Evolutionary conservation across 2,113 vertebrate genomes (phyloP).

Genomic region (Cyprinus carpio): DNA sequence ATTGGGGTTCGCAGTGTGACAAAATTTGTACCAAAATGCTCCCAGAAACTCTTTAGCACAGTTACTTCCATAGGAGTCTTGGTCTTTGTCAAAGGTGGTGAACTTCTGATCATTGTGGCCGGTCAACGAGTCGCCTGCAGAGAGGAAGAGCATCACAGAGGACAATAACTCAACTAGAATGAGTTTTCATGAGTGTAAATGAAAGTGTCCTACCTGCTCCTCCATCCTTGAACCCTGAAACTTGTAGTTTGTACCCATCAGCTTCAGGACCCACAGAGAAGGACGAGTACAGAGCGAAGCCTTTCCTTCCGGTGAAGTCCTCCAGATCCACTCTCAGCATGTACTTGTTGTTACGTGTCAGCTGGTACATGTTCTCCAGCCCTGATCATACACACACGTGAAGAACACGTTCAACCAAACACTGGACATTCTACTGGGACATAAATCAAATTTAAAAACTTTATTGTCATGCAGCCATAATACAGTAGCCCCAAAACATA

Average conservation of each 20-base stretch:
- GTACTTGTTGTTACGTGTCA: too few species aligned
- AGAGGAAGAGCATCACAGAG: not conserved
- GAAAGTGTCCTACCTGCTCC: not conserved
- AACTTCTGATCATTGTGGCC: slow-evolving; percentile 77
- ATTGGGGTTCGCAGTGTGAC: slow-evolving; percentile 75
- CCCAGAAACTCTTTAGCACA: slow-evolving; percentile 73
- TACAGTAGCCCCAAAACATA: too few species aligned
- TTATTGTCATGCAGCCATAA: too few species aligned
- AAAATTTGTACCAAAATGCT: slow-evolving; percentile 78
- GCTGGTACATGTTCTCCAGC: too few species aligned
- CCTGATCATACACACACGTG: too few species aligned
- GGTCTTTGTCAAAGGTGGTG: slow-evolving; percentile 81
- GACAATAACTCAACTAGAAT: not conserved
- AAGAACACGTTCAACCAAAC: not conserved
- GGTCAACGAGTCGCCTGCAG: slow-evolving; percentile 73
- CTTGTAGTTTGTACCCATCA: not conserved
- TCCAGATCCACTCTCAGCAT: too few species aligned
- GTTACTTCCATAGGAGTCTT: slow-evolving; percentile 67
- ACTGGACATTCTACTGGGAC: not conserved
- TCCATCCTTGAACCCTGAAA: not conserved
- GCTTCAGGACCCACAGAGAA: not conserved
- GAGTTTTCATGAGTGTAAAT: not conserved
- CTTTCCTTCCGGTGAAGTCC: not conserved
- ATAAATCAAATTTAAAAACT: too few species aligned
- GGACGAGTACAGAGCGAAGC: not conserved